Base-by-base conservation (phyloP, 2,113 vertebrate species). In the Oryzias woworae region DNA sequence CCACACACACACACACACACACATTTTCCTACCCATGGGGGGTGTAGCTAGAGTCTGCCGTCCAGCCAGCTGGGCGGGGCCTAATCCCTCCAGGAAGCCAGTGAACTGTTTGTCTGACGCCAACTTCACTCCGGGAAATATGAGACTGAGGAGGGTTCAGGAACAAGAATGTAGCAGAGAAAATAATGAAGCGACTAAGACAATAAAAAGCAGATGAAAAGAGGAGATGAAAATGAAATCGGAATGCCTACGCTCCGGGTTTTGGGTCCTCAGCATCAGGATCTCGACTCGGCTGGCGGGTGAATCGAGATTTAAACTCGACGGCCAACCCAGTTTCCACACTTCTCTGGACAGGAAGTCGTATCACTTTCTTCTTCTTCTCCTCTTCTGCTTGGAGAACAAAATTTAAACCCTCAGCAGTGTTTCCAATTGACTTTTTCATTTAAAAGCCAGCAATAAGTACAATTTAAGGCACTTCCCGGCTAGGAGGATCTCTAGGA, bases 41-140 rank as follows among this genome's bases (percentile, higher is more conserved):
- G 97, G 96, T 0, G 97, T 98, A 73, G 97, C 97, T 80, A 98
- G 85, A 5, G 97, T 98, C 84, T 99, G 97, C 45, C 97, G 92
- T 52, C 96, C 97, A 48, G 96, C 96, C 23, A 99, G 90, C 86
- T 99, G 97, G 58, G 92, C 97, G 52, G 97, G 97, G 73, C 97
- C 97, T 71, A 99, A 92, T 52, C 96, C 96, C 65, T 98, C 96
- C 69, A 98, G 90, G 83, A 99, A 99, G 72, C 98, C 96, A 4
- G 94, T 98, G 88, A 99, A 99, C 24, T 96, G 94, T 85, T 95
- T 97, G 73, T 99, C 97, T 13, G 95, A 91, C 17, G 95, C 94
- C 86, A 99, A 73, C 67, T 97, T 95, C 44, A 99, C 95, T 16
- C 95, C 95, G 0, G 96, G 96, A 70, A 99, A 99, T 64, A 99